Evolutionary conservation across 2,797 vertebrate species (phyloP).

Genomic region (Iguana delicatissima): DNA sequence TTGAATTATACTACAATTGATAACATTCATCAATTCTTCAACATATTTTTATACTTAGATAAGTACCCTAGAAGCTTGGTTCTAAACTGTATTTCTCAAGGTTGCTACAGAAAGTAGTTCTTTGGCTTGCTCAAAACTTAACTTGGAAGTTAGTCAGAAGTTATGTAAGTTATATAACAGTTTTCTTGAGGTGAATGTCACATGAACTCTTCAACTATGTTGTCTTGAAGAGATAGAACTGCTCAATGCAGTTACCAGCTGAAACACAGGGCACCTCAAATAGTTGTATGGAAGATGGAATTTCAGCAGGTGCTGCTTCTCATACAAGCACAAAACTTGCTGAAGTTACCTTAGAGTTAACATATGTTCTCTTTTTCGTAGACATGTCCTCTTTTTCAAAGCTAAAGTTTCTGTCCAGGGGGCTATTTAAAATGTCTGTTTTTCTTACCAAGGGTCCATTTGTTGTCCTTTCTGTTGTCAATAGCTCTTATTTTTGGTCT

Average conservation of each 20-base stretch:
- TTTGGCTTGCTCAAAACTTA: slow-evolving; percentile 7
- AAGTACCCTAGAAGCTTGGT: slow-evolving; percentile 26
- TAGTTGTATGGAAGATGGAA: too few relatives aligned
- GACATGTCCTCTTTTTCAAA: too few relatives aligned
- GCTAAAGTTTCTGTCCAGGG: too few relatives aligned
- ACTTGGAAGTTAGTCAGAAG: slow-evolving; percentile 23
- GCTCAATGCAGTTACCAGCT: not conserved
- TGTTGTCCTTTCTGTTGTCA: too few relatives aligned
- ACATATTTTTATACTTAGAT: slow-evolving; percentile 25
- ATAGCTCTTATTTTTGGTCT: too few relatives aligned
- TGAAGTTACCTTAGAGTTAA: too few relatives aligned
- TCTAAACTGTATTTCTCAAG: slow-evolving; percentile 37
- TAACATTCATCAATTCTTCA: slow-evolving; percentile 18
- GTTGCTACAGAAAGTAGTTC: slow-evolving; percentile 6
- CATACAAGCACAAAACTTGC: too few relatives aligned
- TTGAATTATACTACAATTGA: slow-evolving; percentile 30
- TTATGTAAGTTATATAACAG: slow-evolving; percentile 23
- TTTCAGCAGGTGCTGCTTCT: too few relatives aligned
- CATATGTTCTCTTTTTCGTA: too few relatives aligned
- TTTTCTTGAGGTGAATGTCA: slow-evolving; percentile 7
- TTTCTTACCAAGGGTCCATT: too few relatives aligned
- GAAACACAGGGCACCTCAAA: too few relatives aligned
- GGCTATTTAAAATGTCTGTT: too few relatives aligned
- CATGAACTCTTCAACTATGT: not conserved
- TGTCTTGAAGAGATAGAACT: not conserved